These are phyloP conservation scores for Coptotermes formosanus DNA, from an alignment of 1,140 invertebrate genomes.

Conservation along the genomic window DNA sequence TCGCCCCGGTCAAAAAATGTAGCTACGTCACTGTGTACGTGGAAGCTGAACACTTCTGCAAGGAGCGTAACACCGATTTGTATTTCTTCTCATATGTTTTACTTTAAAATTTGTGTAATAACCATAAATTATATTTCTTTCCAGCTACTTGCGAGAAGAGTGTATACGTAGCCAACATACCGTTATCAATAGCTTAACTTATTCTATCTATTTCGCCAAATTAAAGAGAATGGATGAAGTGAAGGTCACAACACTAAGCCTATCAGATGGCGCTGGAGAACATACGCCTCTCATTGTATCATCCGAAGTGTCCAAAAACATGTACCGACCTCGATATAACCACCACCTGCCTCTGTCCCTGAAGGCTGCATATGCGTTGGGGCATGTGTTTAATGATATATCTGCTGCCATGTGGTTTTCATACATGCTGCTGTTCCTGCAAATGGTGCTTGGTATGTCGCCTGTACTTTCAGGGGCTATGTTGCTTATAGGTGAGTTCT, in stretches of 20 bases:
- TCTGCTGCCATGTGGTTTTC: slow-evolving; percentile 93
- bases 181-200: not conserved
- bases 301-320: not conserved
- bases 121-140: not conserved
- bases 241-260: not conserved
- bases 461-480: slow-evolving; percentile 73
- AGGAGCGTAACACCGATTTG: no score
- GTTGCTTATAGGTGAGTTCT: slow-evolving; percentile 65
- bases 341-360: not conserved
- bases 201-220: no score
- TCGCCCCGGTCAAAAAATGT: no score
- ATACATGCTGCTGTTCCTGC: slow-evolving; percentile 84
- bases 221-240: not conserved
- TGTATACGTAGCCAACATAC: not conserved
- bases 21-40: no score
- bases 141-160: not conserved
- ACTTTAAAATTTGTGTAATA: not conserved
- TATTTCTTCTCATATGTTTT: no score
- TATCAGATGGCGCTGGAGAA: not conserved
- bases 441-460: slow-evolving; percentile 71
- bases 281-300: not conserved
- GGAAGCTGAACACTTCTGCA: no score
- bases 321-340: no score
- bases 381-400: slow-evolving; percentile 89
- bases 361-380: slow-evolving; percentile 65